A percentile compares a stretch with the other conserved stretches of the same genome.
phyloP scores from a whole-genome alignment of 2,113 vertebrate genomes.

The Thermophis baileyi region DNA sequence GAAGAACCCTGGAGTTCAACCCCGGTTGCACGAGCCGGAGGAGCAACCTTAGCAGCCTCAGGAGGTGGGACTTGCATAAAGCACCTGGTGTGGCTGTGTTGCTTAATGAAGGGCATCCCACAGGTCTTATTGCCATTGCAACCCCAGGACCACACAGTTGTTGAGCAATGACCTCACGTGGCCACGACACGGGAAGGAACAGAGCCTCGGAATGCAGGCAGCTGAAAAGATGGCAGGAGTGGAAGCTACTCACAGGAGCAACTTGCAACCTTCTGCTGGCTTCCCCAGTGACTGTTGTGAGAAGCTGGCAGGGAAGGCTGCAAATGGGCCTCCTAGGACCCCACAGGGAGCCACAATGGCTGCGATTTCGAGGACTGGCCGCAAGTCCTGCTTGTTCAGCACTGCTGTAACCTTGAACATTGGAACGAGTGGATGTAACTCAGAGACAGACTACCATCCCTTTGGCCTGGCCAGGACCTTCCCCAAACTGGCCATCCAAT shows the following conservation, averaged over 20 bases:
- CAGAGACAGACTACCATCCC: neutral
- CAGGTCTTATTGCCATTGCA: neutral
- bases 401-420: neutral
- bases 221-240: neutral
- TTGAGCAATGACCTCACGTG: neutral
- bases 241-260: neutral
- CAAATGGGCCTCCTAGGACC: neutral
- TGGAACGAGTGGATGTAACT: neutral
- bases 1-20: neutral
- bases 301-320: neutral
- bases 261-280: neutral
- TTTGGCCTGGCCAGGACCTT: neutral
- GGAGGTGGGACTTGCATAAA: neutral
- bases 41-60: neutral
- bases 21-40: neutral
- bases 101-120: neutral
- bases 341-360: neutral
- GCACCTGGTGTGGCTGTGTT: neutral
- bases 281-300: neutral
- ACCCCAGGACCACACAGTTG: rapidly evolving
- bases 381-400: neutral
- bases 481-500: neutral
- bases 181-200: neutral
- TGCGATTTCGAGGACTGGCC: neutral
- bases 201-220: neutral